Percentiles rank a stretch among this genome's conserved stretches.
These are phyloP conservation scores for Erebia epiphron DNA, from an alignment of 2,888 invertebrate genomes.

Conservation along the genomic window DNA sequence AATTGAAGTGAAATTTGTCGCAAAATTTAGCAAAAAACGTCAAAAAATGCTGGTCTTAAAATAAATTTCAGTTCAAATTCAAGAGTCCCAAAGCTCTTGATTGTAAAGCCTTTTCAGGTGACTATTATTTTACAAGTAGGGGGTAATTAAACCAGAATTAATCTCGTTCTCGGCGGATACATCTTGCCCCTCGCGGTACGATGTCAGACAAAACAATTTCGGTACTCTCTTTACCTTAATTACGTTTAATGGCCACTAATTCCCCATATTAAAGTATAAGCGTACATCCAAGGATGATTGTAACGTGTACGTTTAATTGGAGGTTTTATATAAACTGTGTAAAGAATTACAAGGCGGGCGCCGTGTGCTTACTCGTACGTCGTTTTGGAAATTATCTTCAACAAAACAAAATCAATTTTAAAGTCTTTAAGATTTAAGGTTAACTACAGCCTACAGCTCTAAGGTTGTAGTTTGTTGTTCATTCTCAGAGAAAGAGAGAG, in stretches of 20 bases:
- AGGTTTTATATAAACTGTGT: slow-evolving; percentile 16
- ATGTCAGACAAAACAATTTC: slow-evolving; percentile 27
- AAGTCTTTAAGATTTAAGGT: too few species aligned
- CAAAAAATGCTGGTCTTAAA: too few species aligned
- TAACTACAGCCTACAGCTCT: too few species aligned
- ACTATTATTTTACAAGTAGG: slow-evolving; percentile 12
- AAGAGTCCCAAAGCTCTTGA: slow-evolving; percentile 1
- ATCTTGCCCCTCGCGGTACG: slow-evolving; percentile 7
- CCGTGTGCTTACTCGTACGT: neutral
- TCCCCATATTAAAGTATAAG: slow-evolving; percentile 29
- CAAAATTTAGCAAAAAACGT: neutral
- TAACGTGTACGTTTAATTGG: slow-evolving; percentile 9
- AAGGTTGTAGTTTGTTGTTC: too few species aligned
- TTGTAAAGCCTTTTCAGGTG: neutral
- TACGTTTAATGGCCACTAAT: slow-evolving; percentile 36
- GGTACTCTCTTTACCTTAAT: slow-evolving; percentile 30
- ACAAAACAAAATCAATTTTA: too few species aligned
- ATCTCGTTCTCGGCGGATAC: slow-evolving; percentile 4
- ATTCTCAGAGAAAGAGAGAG: too few species aligned
- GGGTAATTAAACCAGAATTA: slow-evolving; percentile 13
- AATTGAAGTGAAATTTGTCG: neutral
- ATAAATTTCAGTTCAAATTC: neutral
- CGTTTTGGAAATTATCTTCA: too few species aligned
- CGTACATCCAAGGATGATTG: slow-evolving; percentile 17
- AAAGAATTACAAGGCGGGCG: slow-evolving; percentile 17